A percentile compares a stretch with the other conserved stretches of the same genome.
Evolutionary conservation across 2,113 vertebrate genomes (phyloP).

Genomic region (Gasterosteus nipponicus): DNA sequence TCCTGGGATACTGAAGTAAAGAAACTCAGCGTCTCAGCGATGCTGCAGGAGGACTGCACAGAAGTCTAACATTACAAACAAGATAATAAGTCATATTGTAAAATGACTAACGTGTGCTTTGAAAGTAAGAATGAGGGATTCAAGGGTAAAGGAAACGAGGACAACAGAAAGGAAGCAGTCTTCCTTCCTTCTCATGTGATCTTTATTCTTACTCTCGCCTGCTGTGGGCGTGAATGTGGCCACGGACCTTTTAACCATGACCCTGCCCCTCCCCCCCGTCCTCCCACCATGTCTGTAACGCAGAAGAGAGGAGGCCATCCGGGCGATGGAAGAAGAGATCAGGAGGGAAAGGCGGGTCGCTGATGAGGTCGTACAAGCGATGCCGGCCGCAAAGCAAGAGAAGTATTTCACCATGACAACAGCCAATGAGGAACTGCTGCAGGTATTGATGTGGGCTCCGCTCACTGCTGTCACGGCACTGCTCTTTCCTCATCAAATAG

Average conservation of each 20-base stretch:
- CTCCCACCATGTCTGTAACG: neutral
- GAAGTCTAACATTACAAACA: too few species aligned
- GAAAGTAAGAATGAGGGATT: neutral
- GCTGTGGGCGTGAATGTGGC: neutral
- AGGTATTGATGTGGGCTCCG: constrained; percentile 77
- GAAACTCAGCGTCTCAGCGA: neutral
- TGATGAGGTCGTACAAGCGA: constrained; percentile 89
- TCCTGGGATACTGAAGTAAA: neutral
- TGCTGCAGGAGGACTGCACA: too few species aligned
- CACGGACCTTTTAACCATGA: neutral
- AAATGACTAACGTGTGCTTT: neutral
- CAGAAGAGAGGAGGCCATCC: constrained; percentile 91
- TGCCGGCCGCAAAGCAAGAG: constrained; percentile 87
- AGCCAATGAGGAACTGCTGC: constrained; percentile 89
- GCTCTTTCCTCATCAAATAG: neutral
- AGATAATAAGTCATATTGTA: too few species aligned
- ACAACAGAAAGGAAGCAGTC: neutral
- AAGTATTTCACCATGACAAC: constrained; percentile 89
- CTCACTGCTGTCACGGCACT: neutral
- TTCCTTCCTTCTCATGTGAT: neutral
- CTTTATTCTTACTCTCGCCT: neutral
- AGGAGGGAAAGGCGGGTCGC: constrained; percentile 86
- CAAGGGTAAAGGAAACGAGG: neutral
- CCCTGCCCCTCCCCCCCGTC: neutral
- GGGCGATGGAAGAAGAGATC: constrained; percentile 86